Evolutionary conservation across 2,888 invertebrate genomes (phyloP).

Genomic region (Nephrotoma guestfalica): DNA sequence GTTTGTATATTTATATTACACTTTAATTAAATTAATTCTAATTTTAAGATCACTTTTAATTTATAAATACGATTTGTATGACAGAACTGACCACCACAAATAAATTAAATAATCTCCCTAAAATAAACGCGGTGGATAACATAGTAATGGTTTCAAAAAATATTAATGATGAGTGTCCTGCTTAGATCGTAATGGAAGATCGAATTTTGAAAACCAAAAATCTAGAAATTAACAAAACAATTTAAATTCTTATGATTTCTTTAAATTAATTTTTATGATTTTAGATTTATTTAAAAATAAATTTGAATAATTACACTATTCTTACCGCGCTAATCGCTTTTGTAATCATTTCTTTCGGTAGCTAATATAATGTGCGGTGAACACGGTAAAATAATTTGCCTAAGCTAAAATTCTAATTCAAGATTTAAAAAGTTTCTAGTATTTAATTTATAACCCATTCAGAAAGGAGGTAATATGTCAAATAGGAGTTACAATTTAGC

Average conservation of each 20-base stretch:
- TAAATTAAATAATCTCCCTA: neutral
- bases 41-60: neutral
- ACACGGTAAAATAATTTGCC: no score
- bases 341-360: no score
- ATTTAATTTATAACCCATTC: no score
- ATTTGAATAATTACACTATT: neutral
- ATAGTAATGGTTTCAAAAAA: constrained; percentile 3
- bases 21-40: neutral
- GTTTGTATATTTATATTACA: constrained; percentile 2
- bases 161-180: neutral
- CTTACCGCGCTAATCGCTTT: no score
- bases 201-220: neutral
- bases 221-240: neutral
- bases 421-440: no score
- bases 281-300: neutral
- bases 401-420: no score
- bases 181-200: neutral
- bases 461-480: no score
- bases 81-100: neutral
- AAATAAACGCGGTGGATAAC: neutral
- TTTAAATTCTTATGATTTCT: neutral
- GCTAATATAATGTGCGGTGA: no score
- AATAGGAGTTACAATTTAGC: no score
- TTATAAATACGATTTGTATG: neutral
- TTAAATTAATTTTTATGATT: neutral